Percentiles rank a stretch among this genome's conserved stretches.
Evolutionary conservation across 2,113 vertebrate species (phyloP).

Genomic region (Corynorhinus townsendii): DNA sequence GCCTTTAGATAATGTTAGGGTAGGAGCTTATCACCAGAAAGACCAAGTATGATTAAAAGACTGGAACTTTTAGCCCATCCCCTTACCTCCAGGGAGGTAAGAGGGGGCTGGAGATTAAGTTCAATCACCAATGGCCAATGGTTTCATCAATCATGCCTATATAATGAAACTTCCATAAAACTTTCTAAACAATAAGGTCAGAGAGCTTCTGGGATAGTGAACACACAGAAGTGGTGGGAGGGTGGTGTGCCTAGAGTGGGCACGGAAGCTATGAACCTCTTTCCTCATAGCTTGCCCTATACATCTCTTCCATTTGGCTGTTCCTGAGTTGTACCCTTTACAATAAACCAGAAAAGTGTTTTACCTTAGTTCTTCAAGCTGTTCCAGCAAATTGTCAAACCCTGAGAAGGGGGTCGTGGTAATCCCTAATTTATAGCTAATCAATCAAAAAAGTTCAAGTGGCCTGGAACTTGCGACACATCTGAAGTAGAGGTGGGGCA

Average conservation of each 20-base stretch:
- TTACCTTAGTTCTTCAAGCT: slow-evolving; percentile 10
- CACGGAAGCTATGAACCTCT: neutral
- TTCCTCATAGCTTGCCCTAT: neutral
- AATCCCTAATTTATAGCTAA: neutral
- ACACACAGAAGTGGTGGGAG: neutral
- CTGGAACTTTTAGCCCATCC: neutral
- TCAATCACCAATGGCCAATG: neutral
- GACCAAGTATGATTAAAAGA: neutral
- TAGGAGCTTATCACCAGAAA: neutral
- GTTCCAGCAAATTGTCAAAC: neutral
- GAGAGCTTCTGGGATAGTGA: neutral
- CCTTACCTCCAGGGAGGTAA: neutral
- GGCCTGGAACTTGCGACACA: neutral
- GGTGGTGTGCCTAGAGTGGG: neutral
- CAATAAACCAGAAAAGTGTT: slow-evolving; percentile 1
- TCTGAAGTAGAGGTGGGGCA: neutral
- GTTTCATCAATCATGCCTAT: neutral
- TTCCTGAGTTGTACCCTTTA: neutral
- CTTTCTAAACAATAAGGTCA: neutral
- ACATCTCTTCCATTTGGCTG: slow-evolving; percentile 1
- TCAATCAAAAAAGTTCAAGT: neutral
- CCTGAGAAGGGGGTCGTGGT: neutral
- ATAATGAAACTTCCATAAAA: slow-evolving; percentile 14
- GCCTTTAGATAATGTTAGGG: neutral
- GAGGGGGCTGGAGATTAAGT: neutral